phyloP scores from a whole-genome alignment of 1,140 invertebrate species.

The Drosophila watanabei region DNA sequence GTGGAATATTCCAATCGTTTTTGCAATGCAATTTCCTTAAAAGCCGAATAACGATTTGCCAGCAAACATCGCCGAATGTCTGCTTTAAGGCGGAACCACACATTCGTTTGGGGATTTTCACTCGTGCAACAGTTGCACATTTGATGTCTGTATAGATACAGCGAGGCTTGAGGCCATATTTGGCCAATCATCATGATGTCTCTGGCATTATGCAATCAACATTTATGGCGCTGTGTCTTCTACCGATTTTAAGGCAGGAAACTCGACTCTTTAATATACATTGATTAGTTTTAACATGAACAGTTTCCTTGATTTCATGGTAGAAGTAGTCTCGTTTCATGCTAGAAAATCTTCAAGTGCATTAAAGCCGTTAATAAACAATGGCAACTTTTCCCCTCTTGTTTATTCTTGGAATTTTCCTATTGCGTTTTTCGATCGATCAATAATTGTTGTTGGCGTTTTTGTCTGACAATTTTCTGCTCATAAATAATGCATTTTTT shows the following conservation, averaged over 20 bases:
- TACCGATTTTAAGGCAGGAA: not conserved
- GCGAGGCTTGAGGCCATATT: conserved; percentile 34
- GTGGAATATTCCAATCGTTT: conserved; percentile 39
- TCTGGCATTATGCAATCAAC: conserved; percentile 45
- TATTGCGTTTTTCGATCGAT: conserved; percentile 41
- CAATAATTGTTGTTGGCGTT: conserved; percentile 42
- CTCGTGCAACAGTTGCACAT: conserved; percentile 51
- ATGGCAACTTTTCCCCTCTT: not conserved
- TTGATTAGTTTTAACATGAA: not conserved
- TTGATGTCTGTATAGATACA: conserved; percentile 47
- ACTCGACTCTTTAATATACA: not conserved
- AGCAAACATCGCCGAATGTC: conserved; percentile 42
- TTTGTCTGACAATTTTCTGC: conserved; percentile 32
- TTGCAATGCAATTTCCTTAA: conserved; percentile 60
- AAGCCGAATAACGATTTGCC: conserved; percentile 64
- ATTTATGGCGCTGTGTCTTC: conserved; percentile 4
- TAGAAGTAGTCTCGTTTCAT: not conserved
- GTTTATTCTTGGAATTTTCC: conserved; percentile 15
- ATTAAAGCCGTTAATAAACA: conserved; percentile 5
- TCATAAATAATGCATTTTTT: conserved; percentile 58
- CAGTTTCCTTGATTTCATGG: not conserved
- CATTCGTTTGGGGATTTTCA: conserved; percentile 25
- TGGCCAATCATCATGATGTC: conserved; percentile 43
- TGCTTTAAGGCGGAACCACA: conserved; percentile 56
- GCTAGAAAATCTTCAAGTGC: not conserved